A percentile compares a stretch with the other conserved stretches of the same genome.
Conservation (phyloP, 2,888 invertebrate genomes). For the Eristalis intricaria region DNA sequence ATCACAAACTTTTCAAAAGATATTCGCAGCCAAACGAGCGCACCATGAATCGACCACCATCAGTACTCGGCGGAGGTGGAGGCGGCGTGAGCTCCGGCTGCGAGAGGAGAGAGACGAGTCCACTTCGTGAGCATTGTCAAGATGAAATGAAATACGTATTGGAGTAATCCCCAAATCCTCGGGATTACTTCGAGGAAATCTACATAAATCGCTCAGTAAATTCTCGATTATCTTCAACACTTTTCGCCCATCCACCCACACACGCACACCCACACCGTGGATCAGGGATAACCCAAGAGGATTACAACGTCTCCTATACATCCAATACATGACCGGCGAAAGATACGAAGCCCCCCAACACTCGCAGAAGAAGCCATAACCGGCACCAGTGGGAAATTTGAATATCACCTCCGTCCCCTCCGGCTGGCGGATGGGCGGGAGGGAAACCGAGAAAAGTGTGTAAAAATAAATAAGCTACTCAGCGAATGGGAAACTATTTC, state of each 20-base stretch:
- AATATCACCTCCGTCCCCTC: constrained; percentile 34
- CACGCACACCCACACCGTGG: constrained; percentile 28
- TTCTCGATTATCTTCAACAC: constrained; percentile 59
- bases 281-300: constrained; percentile 51
- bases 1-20: constrained; percentile 20
- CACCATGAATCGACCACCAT: background rate
- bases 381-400: constrained; percentile 51
- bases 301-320: constrained; percentile 60
- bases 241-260: background rate
- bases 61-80: background rate
- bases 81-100: too few species aligned
- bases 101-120: background rate
- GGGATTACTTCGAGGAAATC: constrained; percentile 56
- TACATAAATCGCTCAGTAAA: constrained; percentile 67
- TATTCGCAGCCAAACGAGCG: background rate
- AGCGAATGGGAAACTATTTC: constrained; percentile 59
- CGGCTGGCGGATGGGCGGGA: constrained; percentile 6
- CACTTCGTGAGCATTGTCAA: constrained; percentile 26
- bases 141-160: constrained; percentile 36
- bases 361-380: constrained; percentile 45
- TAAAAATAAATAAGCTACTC: constrained; percentile 62
- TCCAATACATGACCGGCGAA: constrained; percentile 47
- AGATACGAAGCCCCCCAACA: constrained; percentile 1
- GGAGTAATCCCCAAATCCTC: constrained; percentile 39
- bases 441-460: constrained; percentile 34